Evolutionary conservation across 2,797 vertebrate species (phyloP), one percentile per base, ranked within the genome.

Genomic region (Micromesistius poutassou): DNA sequence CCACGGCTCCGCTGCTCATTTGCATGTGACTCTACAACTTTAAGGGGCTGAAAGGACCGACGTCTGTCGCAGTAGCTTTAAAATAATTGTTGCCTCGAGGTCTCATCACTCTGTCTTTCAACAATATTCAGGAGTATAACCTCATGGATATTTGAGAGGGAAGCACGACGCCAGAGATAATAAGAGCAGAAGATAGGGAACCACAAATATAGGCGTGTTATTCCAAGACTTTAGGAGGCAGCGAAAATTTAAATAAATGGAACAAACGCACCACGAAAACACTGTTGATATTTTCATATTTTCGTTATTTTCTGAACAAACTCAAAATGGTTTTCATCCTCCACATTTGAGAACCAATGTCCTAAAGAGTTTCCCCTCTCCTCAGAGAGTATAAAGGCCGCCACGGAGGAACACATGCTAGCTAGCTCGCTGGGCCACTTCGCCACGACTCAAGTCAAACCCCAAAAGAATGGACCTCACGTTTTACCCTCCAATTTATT

Each of bases 81-180:
- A 78, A 68, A 86, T 83, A 77, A 81, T 83, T 85, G 74, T 81
- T 78, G 86, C 86, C 87, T 85, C 2, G 83, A 89, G 87, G 88
- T 22, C 70, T 62, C 74, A 85, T 87, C 86, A 86, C 80, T 0
- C 2, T 35, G 71, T 82, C 83, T 83, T 80, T 50, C 76, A 81
- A 85, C 80, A 83, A 84, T 84, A 80, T 81, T 83, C 79, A 33
- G 35, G 77, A 62, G 50, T n/a, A 62, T 78, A 76, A 84, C 81
- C 82, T 88, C 79, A 84, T 81, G 86, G 86, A 68, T 83, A 88
- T 87, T 89, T 86, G 77, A 10, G 74, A 31, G 35, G 38, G 79
- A 82, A 83, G 71, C 4, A 75, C 28, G 74, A 73, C 36, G 80
- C 8, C 62, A 71, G 55, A 25, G 35, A 40, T 14, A 33, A 81